These are phyloP conservation scores for Clivina fossor DNA, from an alignment of 2,888 invertebrate genomes.

Conservation along the genomic window DNA sequence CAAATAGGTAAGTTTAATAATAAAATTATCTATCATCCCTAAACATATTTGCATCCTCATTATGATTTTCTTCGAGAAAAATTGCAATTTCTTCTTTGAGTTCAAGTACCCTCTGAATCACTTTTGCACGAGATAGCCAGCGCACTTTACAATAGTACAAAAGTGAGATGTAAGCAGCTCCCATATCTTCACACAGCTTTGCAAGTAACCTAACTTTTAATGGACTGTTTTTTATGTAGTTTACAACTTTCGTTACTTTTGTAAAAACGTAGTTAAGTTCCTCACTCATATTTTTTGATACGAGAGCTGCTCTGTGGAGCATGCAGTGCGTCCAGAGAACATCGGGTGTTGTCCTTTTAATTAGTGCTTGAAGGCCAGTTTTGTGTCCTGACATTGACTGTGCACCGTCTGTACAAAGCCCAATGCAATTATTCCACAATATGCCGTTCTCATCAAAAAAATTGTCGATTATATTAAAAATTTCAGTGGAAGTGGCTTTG, in stretches of 20 bases:
- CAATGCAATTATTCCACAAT: conserved; percentile 31
- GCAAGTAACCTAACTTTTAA: conserved; percentile 25
- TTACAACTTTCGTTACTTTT: conserved; percentile 23
- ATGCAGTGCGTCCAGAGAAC: conserved; percentile 31
- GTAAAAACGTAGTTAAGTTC: conserved; percentile 21
- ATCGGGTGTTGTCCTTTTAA: conserved; percentile 15
- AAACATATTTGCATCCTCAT: conserved; percentile 6
- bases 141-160: conserved; percentile 6
- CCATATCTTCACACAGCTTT: conserved; percentile 19
- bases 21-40: too few species aligned
- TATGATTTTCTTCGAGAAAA: conserved; percentile 7
- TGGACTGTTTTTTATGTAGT: conserved; percentile 26
- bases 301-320: conserved; percentile 29
- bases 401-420: conserved; percentile 33
- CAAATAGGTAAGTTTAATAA: too few species aligned
- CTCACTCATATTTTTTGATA: conserved; percentile 22
- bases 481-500: conserved; percentile 25
- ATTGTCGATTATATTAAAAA: conserved; percentile 30
- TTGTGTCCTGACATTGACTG: conserved; percentile 30
- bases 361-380: conserved; percentile 19
- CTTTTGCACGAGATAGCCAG: conserved; percentile 6
- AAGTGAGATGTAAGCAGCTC: background rate
- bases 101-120: conserved; percentile 5
- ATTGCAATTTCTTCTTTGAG: conserved; percentile 7
- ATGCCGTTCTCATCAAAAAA: conserved; percentile 28